Percentiles rank a stretch among this genome's conserved stretches.
phyloP scores from a whole-genome alignment of 2,113 vertebrate species.

The Heterocephalus glaber region DNA sequence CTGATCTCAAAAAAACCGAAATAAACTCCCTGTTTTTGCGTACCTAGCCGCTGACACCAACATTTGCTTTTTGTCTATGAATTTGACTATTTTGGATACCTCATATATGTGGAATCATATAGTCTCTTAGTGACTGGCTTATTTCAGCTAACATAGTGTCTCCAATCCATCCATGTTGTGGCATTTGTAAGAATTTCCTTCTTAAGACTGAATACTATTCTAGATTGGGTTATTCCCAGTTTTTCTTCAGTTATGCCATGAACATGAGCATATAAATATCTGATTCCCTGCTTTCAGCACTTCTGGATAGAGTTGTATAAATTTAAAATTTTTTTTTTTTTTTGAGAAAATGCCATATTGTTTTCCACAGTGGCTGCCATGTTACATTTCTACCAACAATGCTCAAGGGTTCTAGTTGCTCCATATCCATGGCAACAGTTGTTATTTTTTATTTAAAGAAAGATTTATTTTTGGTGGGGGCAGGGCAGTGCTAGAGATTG shows the following conservation, averaged over 20 bases:
- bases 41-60: neutral
- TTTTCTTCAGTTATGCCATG: neutral
- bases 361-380: neutral
- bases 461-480: neutral
- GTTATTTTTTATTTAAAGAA: neutral
- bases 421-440: neutral
- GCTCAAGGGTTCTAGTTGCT: neutral
- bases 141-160: neutral
- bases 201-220: slow-evolving; percentile 12
- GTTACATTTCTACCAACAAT: neutral
- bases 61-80: neutral
- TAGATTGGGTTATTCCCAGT: neutral
- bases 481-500: neutral
- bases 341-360: neutral
- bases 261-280: neutral
- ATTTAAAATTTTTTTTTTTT: slow-evolving; percentile 40
- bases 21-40: neutral
- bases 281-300: neutral
- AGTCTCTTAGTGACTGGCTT: neutral
- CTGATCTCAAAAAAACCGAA: neutral
- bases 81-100: neutral
- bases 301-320: neutral
- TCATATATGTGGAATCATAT: neutral
- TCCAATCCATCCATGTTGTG: neutral
- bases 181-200: slow-evolving; percentile 39